Base-by-base conservation (phyloP, 92 coral and sea anemone genomes). In the Porites evermanni region DNA sequence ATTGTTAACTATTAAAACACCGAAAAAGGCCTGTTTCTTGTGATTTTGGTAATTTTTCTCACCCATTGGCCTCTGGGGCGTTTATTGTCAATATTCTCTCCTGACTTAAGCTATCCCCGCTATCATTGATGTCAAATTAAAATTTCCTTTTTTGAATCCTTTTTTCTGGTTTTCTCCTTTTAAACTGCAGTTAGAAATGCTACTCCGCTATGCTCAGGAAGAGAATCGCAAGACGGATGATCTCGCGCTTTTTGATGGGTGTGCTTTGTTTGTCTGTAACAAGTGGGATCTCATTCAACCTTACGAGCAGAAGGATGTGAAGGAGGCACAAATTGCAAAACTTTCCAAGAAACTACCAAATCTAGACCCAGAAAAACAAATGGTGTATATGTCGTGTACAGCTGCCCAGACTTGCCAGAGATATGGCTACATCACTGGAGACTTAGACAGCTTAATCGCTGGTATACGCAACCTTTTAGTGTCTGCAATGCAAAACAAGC, bases 351-450 rank as follows among this genome's bases (percentile, higher is more conserved):
- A 16, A 63, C 47, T 79, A 1, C 10, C 19, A 19, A 77, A 77
- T 51, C 72, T 79, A n/a, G 19, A 79, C 53, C 83, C 83, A 13
- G 65, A n/a, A 47, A 47, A 72, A 1, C 83, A 79, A 50, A 79
- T 79, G 20, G 83, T 65, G 6, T 50, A 64, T 47, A 14, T 79
- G 83, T 79, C 83, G 10, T 79, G 83, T 47, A 65, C 5, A 24
- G 51, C 47, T 51, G 83, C 83, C 5, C 83, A 79, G 83, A 2
- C 2, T 20, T 72, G 60, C 1, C 83, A 79, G 73, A 79, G 59
- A 0, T 79, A 50, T 47, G 83, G 83, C 14, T 14, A 38, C 5
- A 65, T 79, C 47, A 79, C 83, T 14, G 63, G 14, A 23, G 83
- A 79, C 53, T 70, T 70, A 19, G 16, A 70, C 20, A 6, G 44